A percentile compares a stretch with the other conserved stretches of the same genome.
Evolutionary conservation across 1,140 invertebrate species (phyloP).

Genomic region (Megathymus violae): DNA sequence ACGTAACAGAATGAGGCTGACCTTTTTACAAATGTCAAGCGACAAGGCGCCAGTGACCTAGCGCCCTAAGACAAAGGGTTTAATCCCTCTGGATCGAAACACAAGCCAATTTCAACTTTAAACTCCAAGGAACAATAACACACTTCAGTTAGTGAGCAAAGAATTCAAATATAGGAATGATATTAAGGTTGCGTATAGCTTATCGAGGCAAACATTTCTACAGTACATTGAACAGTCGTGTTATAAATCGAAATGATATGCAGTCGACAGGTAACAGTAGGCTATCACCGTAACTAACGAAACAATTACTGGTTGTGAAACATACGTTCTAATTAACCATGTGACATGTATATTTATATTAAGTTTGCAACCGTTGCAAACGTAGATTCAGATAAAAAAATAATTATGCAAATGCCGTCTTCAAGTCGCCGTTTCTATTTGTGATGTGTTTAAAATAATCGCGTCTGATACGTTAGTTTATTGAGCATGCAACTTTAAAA

Average conservation of each 20-base stretch:
- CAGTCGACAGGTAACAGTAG: slow-evolving; percentile 33
- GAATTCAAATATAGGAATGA: slow-evolving; percentile 52
- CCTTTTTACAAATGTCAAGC: slow-evolving; percentile 81
- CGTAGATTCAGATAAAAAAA: slow-evolving; percentile 33
- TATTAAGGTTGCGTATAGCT: slow-evolving; percentile 53
- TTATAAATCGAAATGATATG: slow-evolving; percentile 43
- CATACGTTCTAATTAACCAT: slow-evolving; percentile 50
- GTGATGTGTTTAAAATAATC: slow-evolving; percentile 2
- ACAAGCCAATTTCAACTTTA: slow-evolving; percentile 53
- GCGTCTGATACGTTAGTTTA: not conserved
- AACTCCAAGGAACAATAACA: slow-evolving; percentile 41
- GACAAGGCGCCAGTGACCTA: slow-evolving; percentile 60
- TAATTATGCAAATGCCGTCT: slow-evolving; percentile 12
- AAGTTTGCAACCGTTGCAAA: slow-evolving; percentile 32
- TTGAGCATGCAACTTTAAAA: not conserved
- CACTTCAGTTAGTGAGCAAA: slow-evolving; percentile 39
- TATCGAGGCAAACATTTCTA: slow-evolving; percentile 55
- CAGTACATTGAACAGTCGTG: slow-evolving; percentile 39
- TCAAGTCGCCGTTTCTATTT: not conserved
- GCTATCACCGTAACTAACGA: slow-evolving; percentile 28
- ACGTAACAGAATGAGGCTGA: slow-evolving; percentile 68
- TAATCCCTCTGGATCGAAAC: slow-evolving; percentile 55
- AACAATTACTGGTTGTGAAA: slow-evolving; percentile 40
- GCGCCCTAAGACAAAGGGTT: slow-evolving; percentile 78
- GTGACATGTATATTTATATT: slow-evolving; percentile 29